Percentiles rank a stretch among this genome's conserved stretches.
Conservation (phyloP, 2,113 vertebrate species). For the Anhinga anhinga region DNA sequence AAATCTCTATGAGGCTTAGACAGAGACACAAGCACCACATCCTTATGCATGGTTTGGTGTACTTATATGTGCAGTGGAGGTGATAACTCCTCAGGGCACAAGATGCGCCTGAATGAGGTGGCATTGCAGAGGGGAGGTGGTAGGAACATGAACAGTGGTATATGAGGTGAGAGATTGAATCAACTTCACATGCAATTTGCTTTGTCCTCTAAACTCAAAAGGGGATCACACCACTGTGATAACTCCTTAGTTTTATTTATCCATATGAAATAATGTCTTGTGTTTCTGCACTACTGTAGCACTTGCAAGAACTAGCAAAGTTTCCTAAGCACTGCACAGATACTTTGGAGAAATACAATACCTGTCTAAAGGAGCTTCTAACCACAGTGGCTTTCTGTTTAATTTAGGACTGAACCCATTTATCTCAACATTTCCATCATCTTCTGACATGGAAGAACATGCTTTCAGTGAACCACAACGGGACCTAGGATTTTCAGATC, state of each 20-base stretch:
- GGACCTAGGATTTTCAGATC: neutral
- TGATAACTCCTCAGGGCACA: neutral
- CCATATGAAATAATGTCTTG: neutral
- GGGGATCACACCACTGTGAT: neutral
- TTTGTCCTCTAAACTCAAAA: neutral
- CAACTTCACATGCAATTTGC: neutral
- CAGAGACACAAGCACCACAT: neutral
- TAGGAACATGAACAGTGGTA: neutral
- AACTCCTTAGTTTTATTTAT: neutral
- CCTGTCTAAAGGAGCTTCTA: neutral
- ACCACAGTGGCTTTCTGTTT: neutral
- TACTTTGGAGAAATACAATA: neutral
- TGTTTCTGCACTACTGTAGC: neutral
- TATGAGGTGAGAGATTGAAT: neutral
- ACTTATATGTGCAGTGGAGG: accelerated
- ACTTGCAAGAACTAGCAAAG: neutral
- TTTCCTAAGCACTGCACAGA: neutral
- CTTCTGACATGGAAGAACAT: neutral
- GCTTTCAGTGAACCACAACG: neutral
- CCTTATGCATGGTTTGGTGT: neutral
- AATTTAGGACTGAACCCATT: neutral
- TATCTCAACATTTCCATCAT: neutral
- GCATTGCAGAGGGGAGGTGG: neutral
- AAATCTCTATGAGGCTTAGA: neutral
- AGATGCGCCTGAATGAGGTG: neutral